Evolutionary conservation across 2,113 vertebrate species (phyloP).

Genomic region (Myiozetetes cayanensis): DNA sequence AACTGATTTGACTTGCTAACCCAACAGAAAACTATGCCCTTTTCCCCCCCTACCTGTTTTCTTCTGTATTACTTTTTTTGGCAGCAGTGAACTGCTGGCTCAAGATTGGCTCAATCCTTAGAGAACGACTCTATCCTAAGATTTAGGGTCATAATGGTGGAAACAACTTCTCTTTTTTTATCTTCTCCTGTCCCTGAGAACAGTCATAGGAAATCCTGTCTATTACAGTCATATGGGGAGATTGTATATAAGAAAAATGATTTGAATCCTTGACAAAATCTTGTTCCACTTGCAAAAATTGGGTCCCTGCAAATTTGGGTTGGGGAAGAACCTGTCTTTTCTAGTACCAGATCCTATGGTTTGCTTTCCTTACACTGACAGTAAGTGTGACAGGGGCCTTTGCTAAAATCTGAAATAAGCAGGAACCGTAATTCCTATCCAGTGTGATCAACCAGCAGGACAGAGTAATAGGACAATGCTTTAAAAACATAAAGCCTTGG

Average conservation of each 20-base stretch:
- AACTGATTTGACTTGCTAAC: background rate
- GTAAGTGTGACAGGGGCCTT: background rate
- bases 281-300: background rate
- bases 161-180: background rate
- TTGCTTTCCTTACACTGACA: background rate
- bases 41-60: accelerated
- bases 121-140: accelerated
- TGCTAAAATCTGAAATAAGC: background rate
- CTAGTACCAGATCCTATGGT: background rate
- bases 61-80: background rate
- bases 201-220: background rate
- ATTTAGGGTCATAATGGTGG: background rate
- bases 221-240: background rate
- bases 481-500: background rate
- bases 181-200: background rate
- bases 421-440: background rate
- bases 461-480: background rate
- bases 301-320: background rate
- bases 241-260: background rate
- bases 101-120: background rate
- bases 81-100: background rate
- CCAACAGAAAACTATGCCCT: background rate
- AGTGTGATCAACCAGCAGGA: background rate
- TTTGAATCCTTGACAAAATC: background rate
- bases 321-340: background rate